A percentile compares a stretch with the other conserved stretches of the same genome.
Evolutionary conservation across 2,888 invertebrate genomes (phyloP).

Genomic region (Theretra japonica): DNA sequence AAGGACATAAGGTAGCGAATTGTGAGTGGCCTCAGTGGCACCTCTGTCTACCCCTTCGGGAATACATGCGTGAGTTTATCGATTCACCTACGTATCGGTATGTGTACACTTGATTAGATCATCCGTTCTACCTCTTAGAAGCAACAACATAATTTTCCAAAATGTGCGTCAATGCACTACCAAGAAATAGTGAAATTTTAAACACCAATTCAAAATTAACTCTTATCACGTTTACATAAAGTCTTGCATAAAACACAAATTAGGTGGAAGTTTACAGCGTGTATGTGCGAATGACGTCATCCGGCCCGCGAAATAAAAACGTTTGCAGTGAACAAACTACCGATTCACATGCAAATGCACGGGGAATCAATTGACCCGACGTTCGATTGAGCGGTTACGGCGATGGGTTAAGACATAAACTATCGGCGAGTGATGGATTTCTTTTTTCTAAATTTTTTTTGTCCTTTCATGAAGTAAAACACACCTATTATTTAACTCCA

Average conservation of each 20-base stretch:
- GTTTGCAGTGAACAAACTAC: constrained; percentile 28
- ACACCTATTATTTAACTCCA: too few relatives aligned
- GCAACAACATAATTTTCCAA: background rate
- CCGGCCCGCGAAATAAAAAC: constrained; percentile 3
- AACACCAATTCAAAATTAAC: background rate
- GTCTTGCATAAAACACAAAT: background rate
- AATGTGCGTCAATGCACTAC: background rate
- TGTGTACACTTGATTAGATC: too few relatives aligned
- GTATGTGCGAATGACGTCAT: constrained; percentile 15
- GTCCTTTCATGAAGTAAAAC: too few relatives aligned
- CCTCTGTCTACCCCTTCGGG: background rate
- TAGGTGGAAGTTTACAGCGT: background rate
- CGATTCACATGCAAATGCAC: constrained; percentile 35
- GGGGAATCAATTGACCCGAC: constrained; percentile 38
- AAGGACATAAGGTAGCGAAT: too few relatives aligned
- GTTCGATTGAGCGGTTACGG: constrained; percentile 35
- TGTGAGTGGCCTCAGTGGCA: background rate
- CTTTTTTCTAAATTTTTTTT: too few relatives aligned
- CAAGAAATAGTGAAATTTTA: background rate
- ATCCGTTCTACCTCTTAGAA: too few relatives aligned
- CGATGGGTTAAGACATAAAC: background rate
- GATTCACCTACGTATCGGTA: too few relatives aligned
- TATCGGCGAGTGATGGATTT: background rate
- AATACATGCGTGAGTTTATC: background rate
- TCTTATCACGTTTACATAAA: background rate